Evolutionary conservation across 2,888 invertebrate genomes (phyloP).

Genomic region (Drosophila nigricruria): DNA sequence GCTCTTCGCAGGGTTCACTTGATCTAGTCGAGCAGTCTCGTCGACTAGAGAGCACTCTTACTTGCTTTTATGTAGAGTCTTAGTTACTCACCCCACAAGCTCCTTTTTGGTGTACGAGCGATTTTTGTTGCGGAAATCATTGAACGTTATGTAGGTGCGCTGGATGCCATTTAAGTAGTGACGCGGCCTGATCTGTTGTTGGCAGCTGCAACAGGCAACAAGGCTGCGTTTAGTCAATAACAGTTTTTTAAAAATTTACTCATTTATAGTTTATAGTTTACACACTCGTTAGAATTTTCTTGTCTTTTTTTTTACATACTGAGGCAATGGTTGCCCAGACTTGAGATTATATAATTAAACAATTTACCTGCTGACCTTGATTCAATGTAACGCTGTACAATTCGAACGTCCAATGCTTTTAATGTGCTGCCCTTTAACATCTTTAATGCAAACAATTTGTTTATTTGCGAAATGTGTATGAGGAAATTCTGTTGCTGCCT

Average conservation of each 20-base stretch:
- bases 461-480: constrained; percentile 11
- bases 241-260: constrained; percentile 47
- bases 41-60: no score
- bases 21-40: no score
- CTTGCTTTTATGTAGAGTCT: no score
- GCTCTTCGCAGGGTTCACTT: no score
- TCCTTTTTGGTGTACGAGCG: constrained; percentile 91
- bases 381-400: constrained; percentile 46
- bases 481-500: constrained; percentile 8
- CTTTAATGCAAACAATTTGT: constrained; percentile 31
- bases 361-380: constrained; percentile 79
- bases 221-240: constrained; percentile 12
- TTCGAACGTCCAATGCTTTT: constrained; percentile 68
- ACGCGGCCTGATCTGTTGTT: constrained; percentile 21
- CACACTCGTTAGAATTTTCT: constrained; percentile 29
- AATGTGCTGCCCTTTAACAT: constrained; percentile 68
- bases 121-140: constrained; percentile 85
- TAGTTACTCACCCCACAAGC: constrained; percentile 89
- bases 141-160: constrained; percentile 78
- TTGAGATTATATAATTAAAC: constrained; percentile 68
- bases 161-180: constrained; percentile 47
- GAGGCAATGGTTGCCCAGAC: constrained; percentile 34
- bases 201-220: constrained; percentile 37
- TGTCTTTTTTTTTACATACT: constrained; percentile 10
- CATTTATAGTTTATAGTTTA: constrained; percentile 15